Conservation (phyloP, 2,113 vertebrate species). For the Salminus brasiliensis region DNA sequence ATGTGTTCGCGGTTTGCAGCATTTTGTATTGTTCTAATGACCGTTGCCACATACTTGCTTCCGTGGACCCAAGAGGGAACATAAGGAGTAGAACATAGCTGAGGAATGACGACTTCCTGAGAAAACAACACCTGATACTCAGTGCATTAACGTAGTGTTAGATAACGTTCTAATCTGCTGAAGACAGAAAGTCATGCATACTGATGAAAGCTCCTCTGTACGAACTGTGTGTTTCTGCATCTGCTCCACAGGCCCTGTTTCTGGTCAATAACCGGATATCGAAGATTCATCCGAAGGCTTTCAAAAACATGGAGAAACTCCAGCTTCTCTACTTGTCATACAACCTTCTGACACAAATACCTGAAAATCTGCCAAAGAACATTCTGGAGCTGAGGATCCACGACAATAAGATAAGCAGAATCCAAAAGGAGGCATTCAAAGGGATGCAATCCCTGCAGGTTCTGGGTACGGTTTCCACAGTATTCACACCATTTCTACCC, state of each 20-base stretch:
- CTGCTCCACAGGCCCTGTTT: conserved; percentile 88
- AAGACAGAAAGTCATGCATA: no score
- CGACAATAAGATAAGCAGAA: conserved; percentile 89
- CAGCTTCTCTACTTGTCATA: conserved; percentile 92
- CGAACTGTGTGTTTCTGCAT: not conserved
- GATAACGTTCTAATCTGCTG: no score
- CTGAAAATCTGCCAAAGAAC: conserved; percentile 86
- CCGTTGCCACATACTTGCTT: not conserved
- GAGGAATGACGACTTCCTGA: not conserved
- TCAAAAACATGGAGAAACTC: conserved; percentile 83
- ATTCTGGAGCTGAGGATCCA: conserved; percentile 92
- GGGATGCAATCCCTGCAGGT: conserved; percentile 92
- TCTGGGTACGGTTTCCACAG: conserved; percentile 79
- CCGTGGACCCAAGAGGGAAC: not conserved
- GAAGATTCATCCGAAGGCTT: conserved; percentile 94
- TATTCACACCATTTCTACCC: no score
- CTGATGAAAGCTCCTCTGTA: no score
- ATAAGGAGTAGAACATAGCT: not conserved
- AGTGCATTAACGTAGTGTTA: no score
- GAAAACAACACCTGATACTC: not conserved
- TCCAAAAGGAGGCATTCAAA: conserved; percentile 88
- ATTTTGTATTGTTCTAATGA: not conserved
- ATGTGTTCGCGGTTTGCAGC: not conserved
- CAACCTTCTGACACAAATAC: conserved; percentile 89
- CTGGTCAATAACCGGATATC: conserved; percentile 93